Evolutionary conservation across 2,797 vertebrate species (phyloP).

Genomic region (Otus scops): DNA sequence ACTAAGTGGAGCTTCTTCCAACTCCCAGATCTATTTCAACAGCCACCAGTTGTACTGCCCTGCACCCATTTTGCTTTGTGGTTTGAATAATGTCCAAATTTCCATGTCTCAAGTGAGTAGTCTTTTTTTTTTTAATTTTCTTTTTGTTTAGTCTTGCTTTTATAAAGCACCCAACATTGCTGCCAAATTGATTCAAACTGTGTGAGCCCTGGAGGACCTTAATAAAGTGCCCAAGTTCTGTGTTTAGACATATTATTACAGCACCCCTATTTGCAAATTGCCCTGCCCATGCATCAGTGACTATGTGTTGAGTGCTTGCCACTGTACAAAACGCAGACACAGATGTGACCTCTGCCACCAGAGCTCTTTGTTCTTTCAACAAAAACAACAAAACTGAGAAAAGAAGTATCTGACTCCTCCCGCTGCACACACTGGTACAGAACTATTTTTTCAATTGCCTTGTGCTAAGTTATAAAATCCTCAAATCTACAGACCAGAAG

Average conservation of each 20-base stretch:
- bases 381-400: not conserved
- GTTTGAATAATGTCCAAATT: not conserved
- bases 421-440: not conserved
- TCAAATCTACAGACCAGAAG: not conserved
- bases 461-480: not conserved
- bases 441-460: not conserved
- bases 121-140: not conserved
- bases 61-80: not conserved
- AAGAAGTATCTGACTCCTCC: not conserved
- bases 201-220: not conserved
- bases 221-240: not conserved
- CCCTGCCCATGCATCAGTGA: not conserved
- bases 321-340: not conserved
- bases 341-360: not conserved
- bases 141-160: conserved; percentile 17
- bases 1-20: not conserved
- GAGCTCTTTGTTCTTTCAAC: not conserved
- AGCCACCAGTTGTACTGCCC: not conserved
- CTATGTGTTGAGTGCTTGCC: not conserved
- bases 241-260: not conserved
- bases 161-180: not conserved
- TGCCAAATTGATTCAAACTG: not conserved
- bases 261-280: not conserved
- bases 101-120: not conserved
- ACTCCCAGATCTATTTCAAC: not conserved